Conservation (phyloP, 2,797 vertebrate species). For the Neoniphon sammara region DNA sequence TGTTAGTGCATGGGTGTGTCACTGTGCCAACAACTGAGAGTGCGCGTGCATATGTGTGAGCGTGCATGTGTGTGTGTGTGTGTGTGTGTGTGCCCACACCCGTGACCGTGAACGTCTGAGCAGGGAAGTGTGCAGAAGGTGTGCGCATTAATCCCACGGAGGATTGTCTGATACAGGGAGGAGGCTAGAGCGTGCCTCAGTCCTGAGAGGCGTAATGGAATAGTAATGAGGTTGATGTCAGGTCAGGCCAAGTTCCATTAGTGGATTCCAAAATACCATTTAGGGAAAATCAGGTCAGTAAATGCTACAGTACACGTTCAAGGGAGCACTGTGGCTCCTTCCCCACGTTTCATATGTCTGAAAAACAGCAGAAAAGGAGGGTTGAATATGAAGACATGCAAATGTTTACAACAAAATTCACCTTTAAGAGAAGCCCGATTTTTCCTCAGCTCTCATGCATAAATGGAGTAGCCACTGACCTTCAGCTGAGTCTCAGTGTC, state of each 20-base stretch:
- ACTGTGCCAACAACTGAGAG: not conserved
- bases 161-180: constrained; percentile 41
- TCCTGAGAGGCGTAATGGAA: constrained; percentile 48
- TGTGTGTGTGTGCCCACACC: not conserved
- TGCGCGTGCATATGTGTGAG: not conserved
- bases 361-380: no score
- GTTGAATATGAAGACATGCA: no score
- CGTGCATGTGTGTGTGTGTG: not conserved
- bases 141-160: constrained; percentile 54
- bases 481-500: constrained; percentile 20
- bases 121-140: constrained; percentile 9
- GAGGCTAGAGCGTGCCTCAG: constrained; percentile 32
- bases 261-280: constrained; percentile 35
- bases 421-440: no score
- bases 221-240: constrained; percentile 59
- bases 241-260: constrained; percentile 34
- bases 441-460: not conserved
- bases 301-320: constrained; percentile 16
- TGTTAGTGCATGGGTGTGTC: not conserved
- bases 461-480: constrained; percentile 2
- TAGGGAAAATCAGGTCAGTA: constrained; percentile 29
- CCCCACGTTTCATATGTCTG: not conserved
- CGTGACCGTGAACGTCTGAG: not conserved
- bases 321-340: not conserved
- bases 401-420: no score